phyloP scores from a whole-genome alignment of 1,140 invertebrate genomes.

The Eriosoma lanigerum region DNA sequence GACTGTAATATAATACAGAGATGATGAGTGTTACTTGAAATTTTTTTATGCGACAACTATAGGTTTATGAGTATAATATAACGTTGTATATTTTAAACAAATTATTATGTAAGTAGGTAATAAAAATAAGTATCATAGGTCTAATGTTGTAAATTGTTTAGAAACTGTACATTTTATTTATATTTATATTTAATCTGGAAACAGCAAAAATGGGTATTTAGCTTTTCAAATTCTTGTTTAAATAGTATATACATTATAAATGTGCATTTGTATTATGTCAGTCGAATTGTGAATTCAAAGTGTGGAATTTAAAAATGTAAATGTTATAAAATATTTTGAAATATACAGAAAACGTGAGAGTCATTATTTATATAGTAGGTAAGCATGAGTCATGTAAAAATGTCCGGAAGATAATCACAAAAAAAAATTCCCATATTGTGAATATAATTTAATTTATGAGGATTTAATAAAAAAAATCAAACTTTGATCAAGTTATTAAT shows the following conservation, averaged over 20 bases:
- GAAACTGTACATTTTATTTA: too few species aligned
- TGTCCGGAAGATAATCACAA: not conserved
- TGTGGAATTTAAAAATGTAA: not conserved
- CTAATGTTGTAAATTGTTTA: not conserved
- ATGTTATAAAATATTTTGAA: not conserved
- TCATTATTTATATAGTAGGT: conserved; percentile 12
- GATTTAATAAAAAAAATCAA: too few species aligned
- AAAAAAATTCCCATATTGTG: too few species aligned
- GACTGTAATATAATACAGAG: too few species aligned
- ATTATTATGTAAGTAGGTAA: too few species aligned
- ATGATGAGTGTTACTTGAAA: not conserved
- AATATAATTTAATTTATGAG: too few species aligned
- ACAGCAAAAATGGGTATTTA: too few species aligned
- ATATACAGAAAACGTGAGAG: not conserved
- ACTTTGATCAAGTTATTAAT: too few species aligned
- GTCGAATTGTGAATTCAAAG: not conserved
- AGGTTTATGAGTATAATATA: not conserved
- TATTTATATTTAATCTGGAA: too few species aligned
- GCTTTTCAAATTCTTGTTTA: not conserved
- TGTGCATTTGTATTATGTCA: not conserved
- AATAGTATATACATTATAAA: not conserved
- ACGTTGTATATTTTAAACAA: not conserved
- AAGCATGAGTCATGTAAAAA: conserved; percentile 11
- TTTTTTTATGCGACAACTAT: not conserved
- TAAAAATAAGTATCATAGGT: not conserved